A percentile compares a stretch with the other conserved stretches of the same genome.
These are phyloP conservation scores for Stictonetta naevosa DNA, from an alignment of 2,113 vertebrate species.

Conservation along the genomic window DNA sequence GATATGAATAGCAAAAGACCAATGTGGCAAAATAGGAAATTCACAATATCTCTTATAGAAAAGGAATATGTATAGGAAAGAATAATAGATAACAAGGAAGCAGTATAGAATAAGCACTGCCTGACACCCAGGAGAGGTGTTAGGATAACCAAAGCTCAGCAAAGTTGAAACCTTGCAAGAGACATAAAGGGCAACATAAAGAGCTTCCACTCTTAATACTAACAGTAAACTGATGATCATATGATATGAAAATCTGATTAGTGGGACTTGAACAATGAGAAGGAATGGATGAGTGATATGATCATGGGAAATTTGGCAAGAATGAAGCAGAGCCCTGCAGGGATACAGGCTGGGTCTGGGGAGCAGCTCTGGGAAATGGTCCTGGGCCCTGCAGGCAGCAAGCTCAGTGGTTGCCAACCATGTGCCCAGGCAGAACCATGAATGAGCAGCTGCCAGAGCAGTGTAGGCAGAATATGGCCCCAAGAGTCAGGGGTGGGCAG, in stretches of 20 bases:
- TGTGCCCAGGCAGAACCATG: not conserved
- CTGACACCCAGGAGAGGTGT: too few relatives aligned
- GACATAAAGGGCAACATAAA: not conserved
- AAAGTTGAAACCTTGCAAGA: not conserved
- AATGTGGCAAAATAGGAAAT: not conserved
- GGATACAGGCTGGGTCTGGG: not conserved
- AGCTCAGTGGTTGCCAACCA: not conserved
- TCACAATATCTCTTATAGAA: not conserved
- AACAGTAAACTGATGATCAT: not conserved
- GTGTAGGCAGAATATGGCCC: not conserved
- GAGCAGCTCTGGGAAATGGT: not conserved
- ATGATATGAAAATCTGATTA: too few relatives aligned
- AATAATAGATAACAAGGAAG: not conserved
- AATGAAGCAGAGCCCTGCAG: not conserved
- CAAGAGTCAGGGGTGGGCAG: not conserved
- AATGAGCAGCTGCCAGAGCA: not conserved
- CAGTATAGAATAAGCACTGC: not conserved
- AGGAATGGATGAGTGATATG: not conserved
- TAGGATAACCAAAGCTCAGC: not conserved
- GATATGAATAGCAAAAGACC: not conserved
- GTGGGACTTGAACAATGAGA: not conserved
- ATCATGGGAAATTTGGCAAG: not conserved
- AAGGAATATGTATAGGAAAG: not conserved
- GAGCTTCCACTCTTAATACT: not conserved
- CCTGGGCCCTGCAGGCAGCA: too few relatives aligned